These are phyloP conservation scores for Gadus chalcogrammus DNA, from an alignment of 2,113 vertebrate genomes.

Conservation along the genomic window DNA sequence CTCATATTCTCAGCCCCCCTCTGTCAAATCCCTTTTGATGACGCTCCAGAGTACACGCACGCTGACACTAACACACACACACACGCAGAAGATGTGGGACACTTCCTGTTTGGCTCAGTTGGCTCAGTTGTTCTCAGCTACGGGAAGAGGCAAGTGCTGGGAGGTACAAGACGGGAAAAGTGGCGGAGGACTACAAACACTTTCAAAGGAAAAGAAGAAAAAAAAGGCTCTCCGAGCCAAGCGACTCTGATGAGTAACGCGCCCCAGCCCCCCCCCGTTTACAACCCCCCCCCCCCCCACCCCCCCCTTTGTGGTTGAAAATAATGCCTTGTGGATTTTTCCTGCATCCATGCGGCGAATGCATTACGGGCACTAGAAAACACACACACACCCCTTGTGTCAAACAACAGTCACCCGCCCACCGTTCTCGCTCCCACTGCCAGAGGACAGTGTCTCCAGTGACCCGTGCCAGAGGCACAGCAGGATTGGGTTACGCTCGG, in stretches of 20 bases:
- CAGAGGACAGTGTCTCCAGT: slow-evolving; percentile 52
- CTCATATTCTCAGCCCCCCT: slow-evolving; percentile 50
- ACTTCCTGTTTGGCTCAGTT: slow-evolving; percentile 70
- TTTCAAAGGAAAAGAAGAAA: background rate
- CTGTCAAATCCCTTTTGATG: slow-evolving; percentile 52
- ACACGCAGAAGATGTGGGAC: slow-evolving; percentile 23
- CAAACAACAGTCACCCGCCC: slow-evolving; percentile 52
- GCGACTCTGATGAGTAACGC: no score
- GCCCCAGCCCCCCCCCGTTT: no score
- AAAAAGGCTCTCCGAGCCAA: no score
- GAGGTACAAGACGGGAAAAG: slow-evolving; percentile 2
- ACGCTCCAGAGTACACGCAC: slow-evolving; percentile 46
- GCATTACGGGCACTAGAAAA: slow-evolving; percentile 35
- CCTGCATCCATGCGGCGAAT: slow-evolving; percentile 34
- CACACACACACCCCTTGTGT: slow-evolving; percentile 21
- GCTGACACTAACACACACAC: slow-evolving; percentile 29
- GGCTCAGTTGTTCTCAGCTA: slow-evolving; percentile 27
- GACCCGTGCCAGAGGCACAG: slow-evolving; percentile 38
- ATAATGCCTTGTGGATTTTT: slow-evolving; percentile 33
- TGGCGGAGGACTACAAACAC: background rate
- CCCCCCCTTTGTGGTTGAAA: slow-evolving; percentile 47
- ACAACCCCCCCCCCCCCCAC: no score
- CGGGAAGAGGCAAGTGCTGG: slow-evolving; percentile 57
- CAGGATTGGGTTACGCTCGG: slow-evolving; percentile 49
- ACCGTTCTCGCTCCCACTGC: slow-evolving; percentile 5